A percentile compares a stretch with the other conserved stretches of the same genome.
Conservation (phyloP, 2,888 invertebrate species). For the Sussaba pulchella region DNA sequence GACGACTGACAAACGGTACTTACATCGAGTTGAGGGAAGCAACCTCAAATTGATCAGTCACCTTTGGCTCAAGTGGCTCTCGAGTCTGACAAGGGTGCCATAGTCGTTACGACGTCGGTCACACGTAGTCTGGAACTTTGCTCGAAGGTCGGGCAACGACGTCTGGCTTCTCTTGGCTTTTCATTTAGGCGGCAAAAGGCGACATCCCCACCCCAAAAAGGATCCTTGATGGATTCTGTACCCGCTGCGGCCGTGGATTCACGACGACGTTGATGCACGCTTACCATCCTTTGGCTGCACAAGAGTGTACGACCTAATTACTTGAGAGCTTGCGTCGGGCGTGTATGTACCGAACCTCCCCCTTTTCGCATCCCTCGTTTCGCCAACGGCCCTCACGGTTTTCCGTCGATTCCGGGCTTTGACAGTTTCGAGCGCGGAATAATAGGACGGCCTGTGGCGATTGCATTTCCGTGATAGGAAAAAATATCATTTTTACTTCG, state of each 20-base stretch:
- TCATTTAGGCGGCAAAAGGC: conserved; percentile 47
- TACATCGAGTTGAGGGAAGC: no score
- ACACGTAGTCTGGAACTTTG: conserved; percentile 38
- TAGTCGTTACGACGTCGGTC: no score
- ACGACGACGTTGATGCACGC: conserved; percentile 10
- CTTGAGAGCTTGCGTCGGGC: conserved; percentile 71
- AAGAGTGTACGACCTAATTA: conserved; percentile 74
- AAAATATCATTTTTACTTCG: no score
- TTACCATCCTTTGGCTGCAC: conserved; percentile 34
- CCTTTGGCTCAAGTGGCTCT: no score
- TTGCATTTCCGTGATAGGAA: no score
- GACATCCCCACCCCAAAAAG: conserved; percentile 16
- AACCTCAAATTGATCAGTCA: no score
- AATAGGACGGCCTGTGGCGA: no score
- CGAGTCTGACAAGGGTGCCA: no score
- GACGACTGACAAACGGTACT: no score
- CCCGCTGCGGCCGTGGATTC: conserved; percentile 10
- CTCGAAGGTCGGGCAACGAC: background rate
- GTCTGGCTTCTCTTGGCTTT: conserved; percentile 39
- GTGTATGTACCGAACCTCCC: background rate
- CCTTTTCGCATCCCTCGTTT: background rate
- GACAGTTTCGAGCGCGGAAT: no score
- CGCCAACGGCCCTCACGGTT: no score
- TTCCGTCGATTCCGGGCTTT: no score
- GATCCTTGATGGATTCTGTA: conserved; percentile 24